Conservation (phyloP, 1,140 invertebrate species). For the Eumaeus atala region DNA sequence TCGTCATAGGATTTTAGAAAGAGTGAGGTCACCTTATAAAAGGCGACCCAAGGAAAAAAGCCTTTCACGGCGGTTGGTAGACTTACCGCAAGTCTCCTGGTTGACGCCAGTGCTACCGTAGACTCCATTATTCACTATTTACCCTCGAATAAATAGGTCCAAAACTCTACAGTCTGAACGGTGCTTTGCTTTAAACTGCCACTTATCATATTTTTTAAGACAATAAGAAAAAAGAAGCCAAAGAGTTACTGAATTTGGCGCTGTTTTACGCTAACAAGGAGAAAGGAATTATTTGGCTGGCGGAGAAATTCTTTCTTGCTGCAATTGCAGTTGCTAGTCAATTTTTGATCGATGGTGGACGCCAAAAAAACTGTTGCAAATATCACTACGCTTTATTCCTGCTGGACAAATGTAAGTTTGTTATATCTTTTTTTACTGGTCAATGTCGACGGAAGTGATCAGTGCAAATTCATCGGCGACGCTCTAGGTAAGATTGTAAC, state of each 20-base stretch:
- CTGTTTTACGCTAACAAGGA: constrained; percentile 64
- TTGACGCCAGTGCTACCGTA: no score
- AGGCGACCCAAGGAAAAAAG: no score
- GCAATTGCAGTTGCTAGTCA: constrained; percentile 56
- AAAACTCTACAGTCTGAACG: background rate
- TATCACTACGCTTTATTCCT: constrained; percentile 75
- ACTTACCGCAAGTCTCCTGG: background rate
- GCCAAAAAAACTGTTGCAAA: constrained; percentile 64
- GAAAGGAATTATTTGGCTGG: constrained; percentile 76
- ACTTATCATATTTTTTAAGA: constrained; percentile 33
- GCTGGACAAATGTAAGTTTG: constrained; percentile 67
- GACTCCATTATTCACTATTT: no score
- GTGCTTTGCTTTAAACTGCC: background rate
- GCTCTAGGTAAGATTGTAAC: no score
- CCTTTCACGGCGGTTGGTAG: no score
- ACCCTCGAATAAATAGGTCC: background rate
- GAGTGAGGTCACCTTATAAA: no score
- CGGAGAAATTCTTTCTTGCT: constrained; percentile 72
- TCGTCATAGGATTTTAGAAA: no score
- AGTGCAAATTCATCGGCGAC: no score
- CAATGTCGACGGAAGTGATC: no score
- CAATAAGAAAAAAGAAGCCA: constrained; percentile 53
- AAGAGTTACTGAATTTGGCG: constrained; percentile 60
- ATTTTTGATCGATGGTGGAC: constrained; percentile 57
- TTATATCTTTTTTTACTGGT: background rate